Evolutionary conservation across 1,140 invertebrate genomes (phyloP).

Genomic region (Dinothrombium tinctorium): DNA sequence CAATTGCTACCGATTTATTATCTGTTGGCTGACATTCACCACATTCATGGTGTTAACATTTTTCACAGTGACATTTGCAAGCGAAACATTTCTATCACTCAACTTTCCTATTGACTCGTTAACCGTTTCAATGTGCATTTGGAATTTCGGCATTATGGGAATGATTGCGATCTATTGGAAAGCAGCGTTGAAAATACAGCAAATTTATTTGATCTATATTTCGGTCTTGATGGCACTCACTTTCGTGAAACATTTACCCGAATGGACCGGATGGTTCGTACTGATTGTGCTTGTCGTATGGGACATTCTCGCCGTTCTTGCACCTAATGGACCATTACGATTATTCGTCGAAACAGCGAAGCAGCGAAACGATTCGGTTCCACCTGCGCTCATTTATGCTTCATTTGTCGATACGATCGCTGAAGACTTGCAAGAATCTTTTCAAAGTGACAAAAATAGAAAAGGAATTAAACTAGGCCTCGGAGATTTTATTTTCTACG

Average conservation of each 20-base stretch:
- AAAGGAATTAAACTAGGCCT: too few relatives aligned
- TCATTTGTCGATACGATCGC: too few relatives aligned
- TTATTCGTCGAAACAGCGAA: slow-evolving; percentile 96
- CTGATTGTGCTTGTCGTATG: slow-evolving; percentile 88
- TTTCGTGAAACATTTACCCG: slow-evolving; percentile 97
- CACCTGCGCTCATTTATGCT: slow-evolving; percentile 95
- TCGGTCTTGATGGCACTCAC: slow-evolving; percentile 92
- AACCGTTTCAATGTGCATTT: slow-evolving; percentile 65
- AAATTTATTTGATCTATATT: slow-evolving; percentile 87
- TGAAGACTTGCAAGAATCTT: too few relatives aligned
- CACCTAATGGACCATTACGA: slow-evolving; percentile 83
- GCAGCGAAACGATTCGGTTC: slow-evolving; percentile 93
- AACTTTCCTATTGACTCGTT: slow-evolving; percentile 90
- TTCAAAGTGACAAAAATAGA: too few relatives aligned
- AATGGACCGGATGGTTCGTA: slow-evolving; percentile 96
- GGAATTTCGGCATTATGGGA: slow-evolving; percentile 93
- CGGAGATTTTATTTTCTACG: too few relatives aligned
- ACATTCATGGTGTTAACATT: slow-evolving; percentile 86
- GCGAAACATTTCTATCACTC: slow-evolving; percentile 69
- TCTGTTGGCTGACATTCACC: slow-evolving; percentile 85
- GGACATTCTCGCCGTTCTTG: slow-evolving; percentile 93
- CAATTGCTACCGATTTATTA: slow-evolving; percentile 76
- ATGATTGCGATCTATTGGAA: slow-evolving; percentile 98
- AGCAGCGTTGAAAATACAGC: slow-evolving; percentile 73
- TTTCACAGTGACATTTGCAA: too few relatives aligned